A percentile compares a stretch with the other conserved stretches of the same genome.
phyloP scores from a whole-genome alignment of 2,888 invertebrate genomes.

The Ecliptopera silaceata region DNA sequence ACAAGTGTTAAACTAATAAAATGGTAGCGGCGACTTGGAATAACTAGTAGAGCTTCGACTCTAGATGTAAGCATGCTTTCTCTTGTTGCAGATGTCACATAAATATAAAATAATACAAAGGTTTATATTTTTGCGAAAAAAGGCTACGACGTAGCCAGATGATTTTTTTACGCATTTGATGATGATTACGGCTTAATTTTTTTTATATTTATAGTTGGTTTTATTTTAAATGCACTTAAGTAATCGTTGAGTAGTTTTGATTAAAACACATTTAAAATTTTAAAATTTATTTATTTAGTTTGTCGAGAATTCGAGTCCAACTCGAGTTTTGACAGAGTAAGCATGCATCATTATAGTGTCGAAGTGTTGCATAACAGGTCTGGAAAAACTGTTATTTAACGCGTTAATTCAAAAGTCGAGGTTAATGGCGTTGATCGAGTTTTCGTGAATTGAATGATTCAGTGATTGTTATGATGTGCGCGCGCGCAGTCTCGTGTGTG shows the following conservation, averaged over 20 bases:
- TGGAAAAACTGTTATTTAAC: slow-evolving; percentile 37
- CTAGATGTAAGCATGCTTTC: not conserved
- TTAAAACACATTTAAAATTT: no score
- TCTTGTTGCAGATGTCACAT: not conserved
- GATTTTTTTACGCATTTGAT: no score
- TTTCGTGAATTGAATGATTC: slow-evolving; percentile 66
- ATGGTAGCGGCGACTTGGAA: slow-evolving; percentile 29
- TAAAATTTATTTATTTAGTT: no score
- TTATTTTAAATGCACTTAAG: no score
- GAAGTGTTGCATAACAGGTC: slow-evolving; percentile 31
- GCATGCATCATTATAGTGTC: not conserved
- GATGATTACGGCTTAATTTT: no score
- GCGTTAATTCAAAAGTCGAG: slow-evolving; percentile 63
- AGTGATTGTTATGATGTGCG: slow-evolving; percentile 65
- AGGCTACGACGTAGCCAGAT: no score
- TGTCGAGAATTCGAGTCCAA: no score
- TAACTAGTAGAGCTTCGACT: slow-evolving; percentile 22
- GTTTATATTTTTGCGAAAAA: no score
- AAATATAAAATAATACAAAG: no score
- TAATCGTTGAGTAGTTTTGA: no score
- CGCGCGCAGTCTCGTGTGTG: slow-evolving; percentile 49
- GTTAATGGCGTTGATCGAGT: slow-evolving; percentile 60
- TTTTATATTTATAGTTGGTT: no score
- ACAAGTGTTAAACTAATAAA: slow-evolving; percentile 37
- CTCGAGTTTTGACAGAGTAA: not conserved